Conservation (phyloP, 2,797 vertebrate species). For the Eidolon dupreanum region DNA sequence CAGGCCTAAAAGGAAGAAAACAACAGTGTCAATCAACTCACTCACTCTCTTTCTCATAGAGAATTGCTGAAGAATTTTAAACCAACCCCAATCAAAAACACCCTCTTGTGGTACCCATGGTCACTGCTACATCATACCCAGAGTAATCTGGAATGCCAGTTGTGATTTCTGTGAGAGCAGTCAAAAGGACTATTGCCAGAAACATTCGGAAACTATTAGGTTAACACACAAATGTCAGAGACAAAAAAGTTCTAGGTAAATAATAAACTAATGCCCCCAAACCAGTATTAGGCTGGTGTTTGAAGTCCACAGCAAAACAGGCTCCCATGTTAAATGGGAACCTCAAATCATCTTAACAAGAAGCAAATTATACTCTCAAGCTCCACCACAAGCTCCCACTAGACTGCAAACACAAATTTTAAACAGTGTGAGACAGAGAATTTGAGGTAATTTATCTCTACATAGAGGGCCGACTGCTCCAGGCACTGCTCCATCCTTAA, state of each 20-base stretch:
- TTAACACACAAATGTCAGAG: not conserved
- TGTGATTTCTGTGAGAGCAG: not conserved
- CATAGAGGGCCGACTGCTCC: not conserved
- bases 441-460: not conserved
- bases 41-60: not conserved
- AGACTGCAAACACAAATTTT: conserved; percentile 76
- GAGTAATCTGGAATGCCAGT: not conserved
- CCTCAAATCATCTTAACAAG: not conserved
- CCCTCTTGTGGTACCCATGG: conserved; percentile 45
- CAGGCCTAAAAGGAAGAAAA: conserved; percentile 87
- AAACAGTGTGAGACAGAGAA: conserved; percentile 67
- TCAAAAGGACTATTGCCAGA: not conserved
- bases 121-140: not conserved
- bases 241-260: not conserved
- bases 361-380: not conserved
- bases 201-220: not conserved
- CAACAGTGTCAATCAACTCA: not conserved
- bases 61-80: not conserved
- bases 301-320: not conserved
- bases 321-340: not conserved
- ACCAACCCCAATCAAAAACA: not conserved
- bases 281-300: not conserved
- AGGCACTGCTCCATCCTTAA: not conserved
- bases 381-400: not conserved
- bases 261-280: not conserved